Percentiles rank a stretch among this genome's conserved stretches.
Conservation (phyloP, 2,888 invertebrate genomes). For the Meloe dianella region DNA sequence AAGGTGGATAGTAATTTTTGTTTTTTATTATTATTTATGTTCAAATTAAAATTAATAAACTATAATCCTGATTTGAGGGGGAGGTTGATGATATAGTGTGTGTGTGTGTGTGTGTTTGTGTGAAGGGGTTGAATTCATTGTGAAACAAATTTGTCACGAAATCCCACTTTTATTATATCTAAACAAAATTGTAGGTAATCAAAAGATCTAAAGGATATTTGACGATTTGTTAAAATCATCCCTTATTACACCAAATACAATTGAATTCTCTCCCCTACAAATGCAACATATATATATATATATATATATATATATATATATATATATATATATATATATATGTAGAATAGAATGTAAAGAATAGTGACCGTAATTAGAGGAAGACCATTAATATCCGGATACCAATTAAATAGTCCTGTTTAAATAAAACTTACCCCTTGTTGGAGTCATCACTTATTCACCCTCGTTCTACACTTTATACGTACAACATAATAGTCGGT, state of each 20-base stretch:
- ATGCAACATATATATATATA: no score
- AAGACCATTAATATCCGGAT: slow-evolving; percentile 3
- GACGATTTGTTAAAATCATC: slow-evolving; percentile 3
- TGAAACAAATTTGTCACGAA: not conserved
- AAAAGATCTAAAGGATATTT: not conserved
- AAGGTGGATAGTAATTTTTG: no score
- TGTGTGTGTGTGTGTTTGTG: no score
- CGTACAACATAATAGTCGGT: not conserved
- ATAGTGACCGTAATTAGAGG: slow-evolving; percentile 7
- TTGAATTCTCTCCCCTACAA: no score
- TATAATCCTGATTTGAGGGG: no score
- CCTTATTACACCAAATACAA: not conserved
- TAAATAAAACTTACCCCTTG: slow-evolving; percentile 7
- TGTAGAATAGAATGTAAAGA: not conserved
- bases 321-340: no score
- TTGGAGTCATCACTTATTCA: slow-evolving; percentile 5
- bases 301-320: no score
- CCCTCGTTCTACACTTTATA: not conserved
- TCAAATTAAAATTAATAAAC: no score
- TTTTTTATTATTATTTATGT: no score
- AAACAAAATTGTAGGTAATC: not conserved
- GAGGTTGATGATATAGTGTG: no score
- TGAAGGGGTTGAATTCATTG: no score
- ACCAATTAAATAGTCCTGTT: slow-evolving; percentile 7
- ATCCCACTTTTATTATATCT: not conserved